Conservation (phyloP, 2,797 vertebrate species). For the Odontamblyopus rebecca region DNA sequence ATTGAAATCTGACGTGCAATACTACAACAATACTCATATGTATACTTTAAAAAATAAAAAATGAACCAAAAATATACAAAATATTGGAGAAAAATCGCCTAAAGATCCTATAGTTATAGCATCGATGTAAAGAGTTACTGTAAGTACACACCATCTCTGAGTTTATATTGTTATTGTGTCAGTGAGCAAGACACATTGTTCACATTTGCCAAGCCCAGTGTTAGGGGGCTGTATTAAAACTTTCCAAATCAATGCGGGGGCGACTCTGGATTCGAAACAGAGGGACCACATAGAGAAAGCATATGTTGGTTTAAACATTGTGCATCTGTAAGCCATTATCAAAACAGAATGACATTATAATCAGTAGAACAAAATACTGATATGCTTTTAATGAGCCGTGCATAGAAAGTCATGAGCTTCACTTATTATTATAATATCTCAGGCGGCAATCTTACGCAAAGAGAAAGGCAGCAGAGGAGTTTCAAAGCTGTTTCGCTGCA, state of each 20-base stretch:
- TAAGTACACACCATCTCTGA: no score
- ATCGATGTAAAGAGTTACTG: no score
- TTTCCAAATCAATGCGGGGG: not conserved
- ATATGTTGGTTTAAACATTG: not conserved
- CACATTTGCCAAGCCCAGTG: not conserved
- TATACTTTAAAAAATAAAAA: no score
- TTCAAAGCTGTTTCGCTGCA: constrained; percentile 35
- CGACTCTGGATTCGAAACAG: not conserved
- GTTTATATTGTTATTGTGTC: not conserved
- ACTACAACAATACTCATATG: no score
- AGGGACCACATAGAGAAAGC: not conserved
- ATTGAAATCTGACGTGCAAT: no score
- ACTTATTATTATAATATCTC: not conserved
- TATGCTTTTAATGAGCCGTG: constrained; percentile 4
- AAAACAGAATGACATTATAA: constrained; percentile 20
- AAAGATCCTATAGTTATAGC: no score
- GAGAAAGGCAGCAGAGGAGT: constrained; percentile 30
- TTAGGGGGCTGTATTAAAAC: not conserved
- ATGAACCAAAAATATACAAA: no score
- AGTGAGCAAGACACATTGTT: not conserved
- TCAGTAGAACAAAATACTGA: constrained; percentile 33
- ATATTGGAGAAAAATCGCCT: no score
- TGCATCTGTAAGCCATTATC: constrained; percentile 14
- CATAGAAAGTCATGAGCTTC: constrained; percentile 8
- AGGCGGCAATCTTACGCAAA: constrained; percentile 27